Conservation (phyloP, 2,797 vertebrate genomes). For the Enteromius fasciolatus region DNA sequence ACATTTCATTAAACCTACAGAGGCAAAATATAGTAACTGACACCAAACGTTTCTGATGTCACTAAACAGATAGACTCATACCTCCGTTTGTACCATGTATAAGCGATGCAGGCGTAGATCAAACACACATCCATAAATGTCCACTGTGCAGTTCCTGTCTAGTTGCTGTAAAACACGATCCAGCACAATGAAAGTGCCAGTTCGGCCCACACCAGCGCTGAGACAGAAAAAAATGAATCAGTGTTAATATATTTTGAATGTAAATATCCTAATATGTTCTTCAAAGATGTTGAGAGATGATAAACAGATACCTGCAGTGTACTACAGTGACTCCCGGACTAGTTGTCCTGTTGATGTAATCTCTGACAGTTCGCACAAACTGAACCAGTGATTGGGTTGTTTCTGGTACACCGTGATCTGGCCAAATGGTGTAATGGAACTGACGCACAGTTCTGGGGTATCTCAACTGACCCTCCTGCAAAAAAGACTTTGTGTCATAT, state of each 20-base stretch:
- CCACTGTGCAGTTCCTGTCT: slow-evolving; percentile 86
- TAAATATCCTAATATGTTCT: neutral
- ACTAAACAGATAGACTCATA: slow-evolving; percentile 56
- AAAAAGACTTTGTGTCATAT: neutral
- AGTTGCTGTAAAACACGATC: slow-evolving; percentile 92
- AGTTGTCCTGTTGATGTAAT: slow-evolving; percentile 88
- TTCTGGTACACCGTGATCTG: slow-evolving; percentile 94
- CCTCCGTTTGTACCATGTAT: slow-evolving; percentile 98
- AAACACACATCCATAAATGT: slow-evolving; percentile 89
- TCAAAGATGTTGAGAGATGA: neutral
- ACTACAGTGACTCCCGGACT: slow-evolving; percentile 85
- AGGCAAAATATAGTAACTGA: neutral
- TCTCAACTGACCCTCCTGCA: slow-evolving; percentile 85
- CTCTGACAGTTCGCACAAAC: slow-evolving; percentile 91
- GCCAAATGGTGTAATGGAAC: slow-evolving; percentile 98
- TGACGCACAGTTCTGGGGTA: slow-evolving; percentile 86
- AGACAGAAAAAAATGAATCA: neutral
- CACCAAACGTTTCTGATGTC: neutral
- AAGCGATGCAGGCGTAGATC: slow-evolving; percentile 91
- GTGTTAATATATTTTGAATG: neutral
- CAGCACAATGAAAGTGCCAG: slow-evolving; percentile 92
- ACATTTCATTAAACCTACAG: neutral
- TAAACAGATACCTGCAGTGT: slow-evolving; percentile 88
- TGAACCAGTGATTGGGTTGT: slow-evolving; percentile 93
- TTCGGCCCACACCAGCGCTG: slow-evolving; percentile 95